phyloP scores from a whole-genome alignment of 1,140 invertebrate genomes.

The Heliconius hermathena region DNA sequence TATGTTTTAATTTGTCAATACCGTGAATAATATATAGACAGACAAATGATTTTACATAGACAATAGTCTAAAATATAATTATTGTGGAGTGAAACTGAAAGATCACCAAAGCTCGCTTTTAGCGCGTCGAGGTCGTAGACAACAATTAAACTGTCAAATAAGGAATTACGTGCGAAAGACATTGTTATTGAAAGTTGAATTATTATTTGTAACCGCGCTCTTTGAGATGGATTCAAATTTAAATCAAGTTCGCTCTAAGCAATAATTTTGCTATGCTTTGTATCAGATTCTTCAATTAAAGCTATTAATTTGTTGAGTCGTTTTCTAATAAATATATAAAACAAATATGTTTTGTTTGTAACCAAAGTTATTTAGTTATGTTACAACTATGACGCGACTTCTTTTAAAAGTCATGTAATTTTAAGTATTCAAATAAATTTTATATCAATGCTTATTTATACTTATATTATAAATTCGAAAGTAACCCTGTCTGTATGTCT shows the following conservation, averaged over 20 bases:
- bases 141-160: slow-evolving; percentile 31
- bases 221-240: slow-evolving; percentile 25
- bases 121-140: slow-evolving; percentile 14
- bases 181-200: slow-evolving; percentile 31
- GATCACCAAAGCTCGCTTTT: slow-evolving; percentile 7
- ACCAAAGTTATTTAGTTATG: too few species aligned
- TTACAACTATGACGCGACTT: too few species aligned
- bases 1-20: too few species aligned
- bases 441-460: too few species aligned
- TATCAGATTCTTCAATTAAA: slow-evolving; percentile 4
- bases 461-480: too few species aligned
- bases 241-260: slow-evolving; percentile 4
- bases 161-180: slow-evolving; percentile 17
- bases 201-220: slow-evolving; percentile 16
- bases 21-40: background rate
- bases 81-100: slow-evolving; percentile 8
- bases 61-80: background rate
- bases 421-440: too few species aligned
- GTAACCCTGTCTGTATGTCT: too few species aligned
- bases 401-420: too few species aligned
- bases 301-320: background rate
- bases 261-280: slow-evolving; percentile 5
- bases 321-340: background rate
- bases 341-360: background rate
- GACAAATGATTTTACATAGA: background rate